Evolutionary conservation across 2,113 vertebrate genomes (phyloP).

Genomic region (Gambusia affinis): DNA sequence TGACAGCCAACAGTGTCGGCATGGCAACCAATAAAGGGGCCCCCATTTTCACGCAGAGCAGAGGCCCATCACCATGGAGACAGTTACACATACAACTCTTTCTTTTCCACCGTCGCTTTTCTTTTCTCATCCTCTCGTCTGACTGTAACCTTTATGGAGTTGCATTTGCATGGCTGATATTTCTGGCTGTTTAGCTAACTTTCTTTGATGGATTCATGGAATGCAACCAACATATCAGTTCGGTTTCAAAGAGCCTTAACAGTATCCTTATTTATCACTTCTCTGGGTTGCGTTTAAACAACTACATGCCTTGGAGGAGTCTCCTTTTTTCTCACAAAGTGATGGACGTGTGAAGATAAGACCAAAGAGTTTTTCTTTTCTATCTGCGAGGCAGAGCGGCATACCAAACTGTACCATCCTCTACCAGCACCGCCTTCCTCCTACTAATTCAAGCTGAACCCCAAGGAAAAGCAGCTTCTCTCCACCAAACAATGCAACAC

Average conservation of each 20-base stretch:
- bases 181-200: neutral
- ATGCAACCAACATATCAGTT: neutral
- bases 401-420: conserved; percentile 62
- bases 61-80: conserved; percentile 76
- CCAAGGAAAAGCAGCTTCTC: conserved; percentile 43
- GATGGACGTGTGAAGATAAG: conserved; percentile 6
- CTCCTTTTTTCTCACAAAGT: conserved; percentile 5
- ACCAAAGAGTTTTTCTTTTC: conserved; percentile 31
- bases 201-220: neutral
- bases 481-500: conserved; percentile 38
- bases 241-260: neutral
- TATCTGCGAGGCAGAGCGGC: conserved; percentile 45
- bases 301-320: conserved; percentile 4
- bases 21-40: conserved; percentile 73
- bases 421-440: conserved; percentile 27
- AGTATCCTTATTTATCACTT: neutral
- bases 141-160: conserved; percentile 26
- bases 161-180: conserved; percentile 9
- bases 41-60: conserved; percentile 77
- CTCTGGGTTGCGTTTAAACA: neutral
- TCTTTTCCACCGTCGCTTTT: conserved; percentile 29
- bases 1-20: conserved; percentile 59
- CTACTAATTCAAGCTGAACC: conserved; percentile 41
- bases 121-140: conserved; percentile 36
- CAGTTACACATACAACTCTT: conserved; percentile 55